These are phyloP conservation scores for Diloba caeruleocephala DNA, from an alignment of 2,888 invertebrate species.

Conservation along the genomic window DNA sequence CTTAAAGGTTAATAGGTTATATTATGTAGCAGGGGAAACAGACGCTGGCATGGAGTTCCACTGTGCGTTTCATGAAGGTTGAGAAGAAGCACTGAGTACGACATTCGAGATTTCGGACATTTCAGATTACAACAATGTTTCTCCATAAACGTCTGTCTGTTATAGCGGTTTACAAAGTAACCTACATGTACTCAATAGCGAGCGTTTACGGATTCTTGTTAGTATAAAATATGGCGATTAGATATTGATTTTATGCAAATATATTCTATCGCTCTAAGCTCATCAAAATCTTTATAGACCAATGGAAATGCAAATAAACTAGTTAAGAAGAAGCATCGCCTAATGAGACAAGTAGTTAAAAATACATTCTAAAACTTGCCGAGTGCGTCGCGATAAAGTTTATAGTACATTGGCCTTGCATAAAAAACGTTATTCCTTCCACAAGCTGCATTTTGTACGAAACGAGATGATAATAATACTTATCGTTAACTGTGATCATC, in stretches of 20 bases:
- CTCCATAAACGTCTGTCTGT: too few relatives aligned
- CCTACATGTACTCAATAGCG: too few relatives aligned
- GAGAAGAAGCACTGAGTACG: too few relatives aligned
- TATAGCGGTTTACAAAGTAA: too few relatives aligned
- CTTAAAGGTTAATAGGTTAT: too few relatives aligned
- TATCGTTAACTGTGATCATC: too few relatives aligned
- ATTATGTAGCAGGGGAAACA: too few relatives aligned
- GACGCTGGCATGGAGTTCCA: too few relatives aligned
- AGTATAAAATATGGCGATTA: conserved; percentile 1
- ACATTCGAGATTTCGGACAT: too few relatives aligned
- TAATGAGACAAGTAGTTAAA: conserved; percentile 1
- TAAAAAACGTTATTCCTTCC: background rate
- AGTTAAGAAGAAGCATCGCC: conserved; percentile 16
- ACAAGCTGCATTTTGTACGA: conserved; percentile 1
- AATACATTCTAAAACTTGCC: background rate
- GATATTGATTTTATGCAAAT: conserved; percentile 32
- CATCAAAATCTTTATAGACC: conserved; percentile 22
- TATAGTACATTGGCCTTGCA: conserved; percentile 30
- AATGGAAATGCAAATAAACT: conserved; percentile 45
- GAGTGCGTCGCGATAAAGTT: conserved; percentile 15
- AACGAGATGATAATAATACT: too few relatives aligned
- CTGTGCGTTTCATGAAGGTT: too few relatives aligned
- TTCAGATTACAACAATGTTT: too few relatives aligned
- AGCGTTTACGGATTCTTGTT: background rate
- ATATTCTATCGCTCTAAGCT: conserved; percentile 6